Percentiles rank a stretch among this genome's conserved stretches.
Conservation (phyloP, 2,113 vertebrate genomes). For the Alethe diademata region DNA sequence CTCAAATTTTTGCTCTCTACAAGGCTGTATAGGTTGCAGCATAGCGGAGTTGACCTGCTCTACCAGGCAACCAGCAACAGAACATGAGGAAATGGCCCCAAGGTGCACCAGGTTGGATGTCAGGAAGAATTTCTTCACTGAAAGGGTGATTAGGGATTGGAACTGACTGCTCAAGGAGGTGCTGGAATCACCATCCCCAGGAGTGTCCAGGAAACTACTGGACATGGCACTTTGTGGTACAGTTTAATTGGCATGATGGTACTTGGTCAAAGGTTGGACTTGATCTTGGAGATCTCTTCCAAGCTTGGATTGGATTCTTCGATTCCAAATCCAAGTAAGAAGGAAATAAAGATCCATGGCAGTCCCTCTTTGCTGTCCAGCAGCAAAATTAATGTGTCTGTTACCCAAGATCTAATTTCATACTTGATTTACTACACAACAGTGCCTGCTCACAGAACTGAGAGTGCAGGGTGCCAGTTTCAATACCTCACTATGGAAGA, state of each 20-base stretch:
- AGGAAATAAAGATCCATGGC: not conserved
- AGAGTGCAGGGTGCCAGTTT: accelerated
- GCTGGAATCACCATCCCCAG: not conserved
- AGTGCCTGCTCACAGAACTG: not conserved
- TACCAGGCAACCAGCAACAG: not conserved
- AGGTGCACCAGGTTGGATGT: not conserved
- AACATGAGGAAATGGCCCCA: not conserved
- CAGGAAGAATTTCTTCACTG: not conserved
- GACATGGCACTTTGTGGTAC: not conserved
- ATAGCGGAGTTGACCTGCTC: not conserved
- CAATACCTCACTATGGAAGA: not conserved
- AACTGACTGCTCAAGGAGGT: not conserved
- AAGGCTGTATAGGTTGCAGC: not conserved
- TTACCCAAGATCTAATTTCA: not conserved
- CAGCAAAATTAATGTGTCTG: not conserved
- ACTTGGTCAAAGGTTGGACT: not conserved
- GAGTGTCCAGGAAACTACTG: not conserved
- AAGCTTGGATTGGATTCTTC: not conserved
- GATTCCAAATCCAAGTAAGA: not conserved
- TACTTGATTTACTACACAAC: not conserved
- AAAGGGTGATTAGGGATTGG: not conserved
- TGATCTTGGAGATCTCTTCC: not conserved
- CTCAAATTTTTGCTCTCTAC: too few species aligned
- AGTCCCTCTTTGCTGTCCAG: not conserved
- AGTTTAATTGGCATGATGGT: not conserved